Evolutionary conservation across 2,888 invertebrate genomes (phyloP).

Genomic region (Sthenelais limicola): DNA sequence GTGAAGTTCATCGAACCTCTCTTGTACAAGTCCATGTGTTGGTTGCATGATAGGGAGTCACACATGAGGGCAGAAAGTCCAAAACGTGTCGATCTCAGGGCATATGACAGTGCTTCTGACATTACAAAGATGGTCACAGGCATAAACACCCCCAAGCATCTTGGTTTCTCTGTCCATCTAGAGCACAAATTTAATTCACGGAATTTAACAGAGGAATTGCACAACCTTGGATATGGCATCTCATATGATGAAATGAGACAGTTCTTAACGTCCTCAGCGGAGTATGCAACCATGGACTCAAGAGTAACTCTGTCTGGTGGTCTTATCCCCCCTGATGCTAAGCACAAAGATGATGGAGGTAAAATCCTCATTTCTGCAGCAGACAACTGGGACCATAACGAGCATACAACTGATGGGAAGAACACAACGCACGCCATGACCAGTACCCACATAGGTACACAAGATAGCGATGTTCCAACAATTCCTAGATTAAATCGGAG

Average conservation of each 20-base stretch:
- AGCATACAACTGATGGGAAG: constrained; percentile 25
- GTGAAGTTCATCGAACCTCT: constrained; percentile 21
- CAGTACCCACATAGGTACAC: neutral
- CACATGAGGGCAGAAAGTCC: neutral
- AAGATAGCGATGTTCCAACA: neutral
- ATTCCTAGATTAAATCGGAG: neutral
- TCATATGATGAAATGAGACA: constrained; percentile 9
- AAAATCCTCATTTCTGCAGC: constrained; percentile 17
- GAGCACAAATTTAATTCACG: constrained; percentile 13
- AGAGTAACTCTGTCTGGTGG: neutral
- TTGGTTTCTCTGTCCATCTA: constrained; percentile 28
- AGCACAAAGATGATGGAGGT: constrained; percentile 6
- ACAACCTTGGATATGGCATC: constrained; percentile 22
- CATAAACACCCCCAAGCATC: constrained; percentile 7
- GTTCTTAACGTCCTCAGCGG: constrained; percentile 15
- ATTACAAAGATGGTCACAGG: neutral
- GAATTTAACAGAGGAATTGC: constrained; percentile 10
- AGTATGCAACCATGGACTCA: neutral
- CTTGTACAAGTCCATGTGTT: constrained; percentile 15
- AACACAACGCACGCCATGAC: constrained; percentile 34
- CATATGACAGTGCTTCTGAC: constrained; percentile 21
- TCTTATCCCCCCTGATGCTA: constrained; percentile 15
- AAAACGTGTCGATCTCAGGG: neutral
- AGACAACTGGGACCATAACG: constrained; percentile 39
- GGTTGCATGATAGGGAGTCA: neutral